Evolutionary conservation across 2,113 vertebrate species (phyloP), one percentile per base, ranked within the genome.

Genomic region (Oncorhynchus clarkii): DNA sequence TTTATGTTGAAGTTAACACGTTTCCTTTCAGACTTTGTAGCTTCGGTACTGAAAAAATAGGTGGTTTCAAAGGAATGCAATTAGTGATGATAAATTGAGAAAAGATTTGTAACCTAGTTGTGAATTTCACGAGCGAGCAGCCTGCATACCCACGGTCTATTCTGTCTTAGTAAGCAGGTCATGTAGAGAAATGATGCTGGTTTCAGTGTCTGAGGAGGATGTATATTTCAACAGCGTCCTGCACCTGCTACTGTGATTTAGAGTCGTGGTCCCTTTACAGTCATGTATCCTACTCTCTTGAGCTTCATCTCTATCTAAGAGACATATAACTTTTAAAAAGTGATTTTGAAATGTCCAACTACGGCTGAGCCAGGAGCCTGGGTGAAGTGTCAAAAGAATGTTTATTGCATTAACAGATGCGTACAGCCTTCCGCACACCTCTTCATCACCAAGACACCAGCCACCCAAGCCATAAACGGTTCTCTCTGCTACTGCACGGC

Each of bases 341-440:
- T 85, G 84, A 74, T 48, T 45, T 62, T 74, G 16, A 71, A 79
- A 77, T 81, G 54, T 84, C 71, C 72, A 77, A 81, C 82, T 69
- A 70, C 69, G 77, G 67, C 11, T 31, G 65, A 29, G 81, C 59
- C 39, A 71, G 78, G 75, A 82, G 80, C 76, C 82, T 67, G 69
- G 69, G 78, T 70, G 70, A 62, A 31, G 76, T 64, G 26, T 80
- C 74, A 79, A 84, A 85, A 88, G 87, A 85, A 80, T 62, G 54
- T 57, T 82, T 88, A 89, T 83, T 87, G 79, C 85, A 77, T 79
- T 76, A 86, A 86, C 82, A 85, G 76, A 31, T 14, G 78, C 80
- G 84, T 84, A 87, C 86, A 85, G 86, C 84, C 81, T 67, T 87
- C 75, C 77, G 74, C 65, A 27, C 9, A 27, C 49, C 9, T 20